Conservation (phyloP, 2,797 vertebrate species). For the Phalloptychus januarius region DNA sequence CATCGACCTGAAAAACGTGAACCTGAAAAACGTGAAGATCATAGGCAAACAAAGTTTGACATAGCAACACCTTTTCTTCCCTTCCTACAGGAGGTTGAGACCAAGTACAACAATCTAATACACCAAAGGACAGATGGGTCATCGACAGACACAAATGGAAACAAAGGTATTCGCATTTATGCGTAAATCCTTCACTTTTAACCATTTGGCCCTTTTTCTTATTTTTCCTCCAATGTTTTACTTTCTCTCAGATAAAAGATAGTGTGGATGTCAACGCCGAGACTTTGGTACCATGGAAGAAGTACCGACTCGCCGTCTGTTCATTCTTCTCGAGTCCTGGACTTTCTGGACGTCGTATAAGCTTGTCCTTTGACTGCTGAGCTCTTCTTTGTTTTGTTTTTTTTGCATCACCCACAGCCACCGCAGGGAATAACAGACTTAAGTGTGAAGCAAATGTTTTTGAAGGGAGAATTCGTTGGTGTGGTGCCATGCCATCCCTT, state of each 20-base stretch:
- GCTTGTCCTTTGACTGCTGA: slow-evolving; percentile 81
- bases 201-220: slow-evolving; percentile 13
- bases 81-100: slow-evolving; percentile 77
- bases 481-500: slow-evolving; percentile 48
- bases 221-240: slow-evolving; percentile 1
- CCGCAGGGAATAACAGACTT: slow-evolving; percentile 68
- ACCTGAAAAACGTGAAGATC: too few relatives aligned
- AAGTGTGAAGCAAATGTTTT: slow-evolving; percentile 59
- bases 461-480: slow-evolving; percentile 62
- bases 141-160: slow-evolving; percentile 83
- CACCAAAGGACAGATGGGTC: slow-evolving; percentile 89
- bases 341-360: slow-evolving; percentile 73
- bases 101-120: slow-evolving; percentile 82
- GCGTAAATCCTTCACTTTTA: neutral
- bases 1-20: neutral
- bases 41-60: neutral
- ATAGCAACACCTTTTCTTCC: slow-evolving; percentile 7
- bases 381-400: slow-evolving; percentile 49
- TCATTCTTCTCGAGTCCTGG: slow-evolving; percentile 68
- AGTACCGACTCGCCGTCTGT: slow-evolving; percentile 52
- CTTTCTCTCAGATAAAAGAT: slow-evolving; percentile 79
- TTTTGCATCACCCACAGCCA: slow-evolving; percentile 35
- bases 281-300: slow-evolving; percentile 68
- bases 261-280: slow-evolving; percentile 59
- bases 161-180: slow-evolving; percentile 83